Evolutionary conservation across 1,140 invertebrate species (phyloP), one percentile per base, ranked within the genome.

Genomic region (Bombus difficillimus): DNA sequence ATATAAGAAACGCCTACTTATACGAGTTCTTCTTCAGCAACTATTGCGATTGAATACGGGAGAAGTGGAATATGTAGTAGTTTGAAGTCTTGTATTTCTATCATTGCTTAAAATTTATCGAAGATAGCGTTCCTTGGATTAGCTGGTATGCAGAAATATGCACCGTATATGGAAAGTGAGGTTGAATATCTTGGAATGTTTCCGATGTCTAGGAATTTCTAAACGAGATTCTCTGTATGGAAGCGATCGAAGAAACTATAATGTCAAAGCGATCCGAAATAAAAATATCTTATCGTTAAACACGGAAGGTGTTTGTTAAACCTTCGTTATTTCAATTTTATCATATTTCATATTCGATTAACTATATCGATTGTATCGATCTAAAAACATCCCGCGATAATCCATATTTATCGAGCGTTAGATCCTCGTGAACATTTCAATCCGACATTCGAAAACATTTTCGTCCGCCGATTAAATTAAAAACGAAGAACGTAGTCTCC

Each of bases 81-180:
- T 72, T 72, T 41, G 39, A 72, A 72, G 69, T n/a, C 69, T 72
- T 41, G 69, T 41, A 43, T 43, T 72, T 18, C 39, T 72, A n/a
- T 0, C 4, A 13, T 41, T 9, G 39, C 25, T n/a, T 39, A 2
- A 13, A 13, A 41, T 39, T 72, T 41, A 41, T 72, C 37, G 69
- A n/a, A 43, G 39, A 43, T n/a, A 72, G 37, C 22, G 22, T 68
- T 37, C 10, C 68, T 41, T 41, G 25, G 39, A 10, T 41, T 28
- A 22, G 12, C 1, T 41, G 34, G 9, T 41, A 71, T 22, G 25
- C 69, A 28, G 37, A 71, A 37, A 39, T 39, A 62, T n/a, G 59
- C 12, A 13, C 10, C 8, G 62, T 32, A 15, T 64, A 64, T 66
- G 2, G 66, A 34, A 22, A 34, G 22, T 37, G 66, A 68, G 18